These are phyloP conservation scores for Hyposmocoma kahamanoa DNA, from an alignment of 1,140 invertebrate genomes.

Conservation along the genomic window DNA sequence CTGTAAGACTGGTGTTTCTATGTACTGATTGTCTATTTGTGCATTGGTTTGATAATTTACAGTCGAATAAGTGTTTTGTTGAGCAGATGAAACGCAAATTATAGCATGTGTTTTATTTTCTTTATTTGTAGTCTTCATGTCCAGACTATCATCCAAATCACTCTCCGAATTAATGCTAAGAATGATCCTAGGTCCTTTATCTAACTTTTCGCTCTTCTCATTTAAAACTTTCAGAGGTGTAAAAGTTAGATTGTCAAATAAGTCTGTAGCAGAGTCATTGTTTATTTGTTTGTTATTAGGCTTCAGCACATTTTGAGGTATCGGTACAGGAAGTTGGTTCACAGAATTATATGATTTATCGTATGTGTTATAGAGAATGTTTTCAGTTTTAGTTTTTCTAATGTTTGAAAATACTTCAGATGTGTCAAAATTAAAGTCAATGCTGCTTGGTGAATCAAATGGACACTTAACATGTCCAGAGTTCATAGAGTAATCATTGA, in stretches of 20 bases:
- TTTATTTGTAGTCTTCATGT: conserved; percentile 43
- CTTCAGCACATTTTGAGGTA: conserved; percentile 43
- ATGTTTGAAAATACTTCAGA: conserved; percentile 54
- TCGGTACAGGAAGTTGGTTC: conserved; percentile 18
- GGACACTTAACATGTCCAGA: conserved; percentile 36
- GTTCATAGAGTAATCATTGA: conserved; percentile 31
- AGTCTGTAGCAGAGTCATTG: conserved; percentile 33
- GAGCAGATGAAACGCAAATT: conserved; percentile 40
- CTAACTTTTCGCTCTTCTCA: conserved; percentile 41
- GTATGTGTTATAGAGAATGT: conserved; percentile 44
- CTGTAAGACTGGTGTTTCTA: conserved; percentile 33
- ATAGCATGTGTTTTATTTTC: conserved; percentile 57
- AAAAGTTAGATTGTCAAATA: conserved; percentile 60
- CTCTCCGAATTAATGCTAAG: conserved; percentile 52
- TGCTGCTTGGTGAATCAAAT: conserved; percentile 46
- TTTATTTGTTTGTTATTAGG: conserved; percentile 45
- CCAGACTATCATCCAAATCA: conserved; percentile 51
- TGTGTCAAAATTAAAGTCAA: conserved; percentile 50
- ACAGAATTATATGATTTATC: conserved; percentile 31
- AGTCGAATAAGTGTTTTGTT: conserved; percentile 44
- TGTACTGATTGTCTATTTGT: conserved; percentile 22
- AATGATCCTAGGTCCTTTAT: conserved; percentile 51
- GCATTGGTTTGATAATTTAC: conserved; percentile 32
- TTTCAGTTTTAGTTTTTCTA: conserved; percentile 24
- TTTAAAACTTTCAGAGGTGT: conserved; percentile 46